phyloP scores from a whole-genome alignment of 2,888 invertebrate genomes.

The Drosophila leonis region DNA sequence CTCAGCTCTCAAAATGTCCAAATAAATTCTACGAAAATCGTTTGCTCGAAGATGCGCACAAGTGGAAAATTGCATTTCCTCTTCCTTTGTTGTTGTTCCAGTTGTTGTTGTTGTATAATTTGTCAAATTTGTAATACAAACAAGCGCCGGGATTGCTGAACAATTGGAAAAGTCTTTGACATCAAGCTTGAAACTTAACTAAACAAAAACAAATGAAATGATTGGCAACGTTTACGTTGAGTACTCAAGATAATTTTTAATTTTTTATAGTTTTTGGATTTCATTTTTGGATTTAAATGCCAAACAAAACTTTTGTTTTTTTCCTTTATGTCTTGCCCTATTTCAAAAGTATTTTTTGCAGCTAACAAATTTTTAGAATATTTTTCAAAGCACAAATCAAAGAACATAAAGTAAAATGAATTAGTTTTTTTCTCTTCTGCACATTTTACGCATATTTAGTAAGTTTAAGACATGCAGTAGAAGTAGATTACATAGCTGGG shows the following conservation, averaged over 20 bases:
- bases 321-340: no score
- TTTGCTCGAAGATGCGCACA: slow-evolving; percentile 47
- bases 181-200: background rate
- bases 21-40: slow-evolving; percentile 39
- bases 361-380: no score
- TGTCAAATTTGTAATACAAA: slow-evolving; percentile 34
- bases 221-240: no score
- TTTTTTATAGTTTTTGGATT: background rate
- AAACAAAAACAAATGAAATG: background rate
- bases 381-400: no score
- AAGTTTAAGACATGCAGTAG: background rate
- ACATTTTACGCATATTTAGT: background rate
- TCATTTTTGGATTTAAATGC: background rate
- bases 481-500: slow-evolving; percentile 10
- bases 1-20: slow-evolving; percentile 30
- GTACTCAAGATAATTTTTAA: background rate
- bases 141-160: slow-evolving; percentile 8
- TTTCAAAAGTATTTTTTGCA: no score
- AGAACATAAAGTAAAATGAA: no score
- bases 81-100: slow-evolving; percentile 7
- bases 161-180: background rate
- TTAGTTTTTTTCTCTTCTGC: background rate
- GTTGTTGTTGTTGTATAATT: slow-evolving; percentile 21
- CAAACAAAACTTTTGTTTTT: no score
- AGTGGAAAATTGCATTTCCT: slow-evolving; percentile 75